Base-by-base conservation (phyloP, 1,140 invertebrate species). In the Fopius arisanus region DNA sequence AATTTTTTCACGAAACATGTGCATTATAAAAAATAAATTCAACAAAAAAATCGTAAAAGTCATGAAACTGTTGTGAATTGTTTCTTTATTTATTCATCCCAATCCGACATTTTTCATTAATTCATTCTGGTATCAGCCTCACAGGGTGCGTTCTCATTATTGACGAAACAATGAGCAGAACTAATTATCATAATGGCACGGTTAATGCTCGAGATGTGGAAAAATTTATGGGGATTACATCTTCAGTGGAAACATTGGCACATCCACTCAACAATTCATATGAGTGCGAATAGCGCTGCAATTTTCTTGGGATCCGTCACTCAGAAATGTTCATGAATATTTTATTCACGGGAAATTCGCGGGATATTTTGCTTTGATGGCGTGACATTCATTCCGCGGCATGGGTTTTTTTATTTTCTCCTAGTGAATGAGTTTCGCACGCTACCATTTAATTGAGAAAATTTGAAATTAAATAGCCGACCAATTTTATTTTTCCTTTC, bases 1-100 rank as follows among this genome's bases (percentile, higher is more conserved):
- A 84, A 85, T 85, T 85, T 85, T 85, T 85, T 84, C 84, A 85
- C 84, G 82, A 83, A 85, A 84, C 80, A 85, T 85, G 81, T 84
- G 84, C 84, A 85, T 85, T 84, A 83, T 82, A 85, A 84, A 83
- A 85, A 85, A 84, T 83, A 85, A 84, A 85, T 78, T 76, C 78
- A 80, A 81, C 75, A 82, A 85, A 85, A 83, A 83, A 85, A 85
- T 84, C 82, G 80, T 80, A 82, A 85, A 85, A 84, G 80, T 70
- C 71, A 65, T 43, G 51, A 72, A 78, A 76, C 51, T 73, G n/a
- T 51, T 16, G 5, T 59, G 7, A 19, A 28, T 12, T 59, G 9
- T 21, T 59, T 26, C 54, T 41, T 59, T 59, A 26, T 26, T 59
- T 59, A 59, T 59, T 59, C 5, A 23, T 59, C 54, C 54, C 10